Percentiles rank a stretch among this genome's conserved stretches.
Conservation (phyloP, 92 coral and sea anemone species). For the Porites lobata region DNA sequence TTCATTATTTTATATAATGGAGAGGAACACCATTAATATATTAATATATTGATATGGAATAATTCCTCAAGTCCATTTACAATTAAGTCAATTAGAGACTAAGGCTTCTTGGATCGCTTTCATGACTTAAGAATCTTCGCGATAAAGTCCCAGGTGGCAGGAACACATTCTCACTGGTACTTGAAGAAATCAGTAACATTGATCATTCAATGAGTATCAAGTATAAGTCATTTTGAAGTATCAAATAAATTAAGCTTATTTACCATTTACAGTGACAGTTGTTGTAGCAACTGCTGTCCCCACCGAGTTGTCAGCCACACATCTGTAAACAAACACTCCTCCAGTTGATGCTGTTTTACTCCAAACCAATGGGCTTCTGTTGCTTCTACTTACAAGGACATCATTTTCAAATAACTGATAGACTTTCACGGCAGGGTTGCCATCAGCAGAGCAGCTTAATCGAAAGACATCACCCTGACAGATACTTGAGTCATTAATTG, state of each 20-base stretch:
- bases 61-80: no score
- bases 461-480: constrained; percentile 22
- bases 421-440: constrained; percentile 40
- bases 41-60: no score
- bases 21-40: no score
- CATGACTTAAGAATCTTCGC: no score
- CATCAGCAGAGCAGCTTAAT: constrained; percentile 38
- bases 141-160: no score
- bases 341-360: neutral
- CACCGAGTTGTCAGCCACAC: constrained; percentile 30
- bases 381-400: neutral
- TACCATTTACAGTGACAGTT: constrained; percentile 31
- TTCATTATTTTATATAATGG: no score
- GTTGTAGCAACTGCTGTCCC: constrained; percentile 50
- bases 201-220: no score
- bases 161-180: no score
- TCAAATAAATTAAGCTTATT: neutral
- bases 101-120: no score
- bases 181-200: no score
- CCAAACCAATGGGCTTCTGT: constrained; percentile 13
- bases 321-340: constrained; percentile 43
- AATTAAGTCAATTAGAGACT: no score
- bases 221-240: no score
- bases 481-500: neutral
- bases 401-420: constrained; percentile 46